Evolutionary conservation across 2,113 vertebrate genomes (phyloP), one percentile per base, ranked within the genome.

Genomic region (Cygnus buccinator): DNA sequence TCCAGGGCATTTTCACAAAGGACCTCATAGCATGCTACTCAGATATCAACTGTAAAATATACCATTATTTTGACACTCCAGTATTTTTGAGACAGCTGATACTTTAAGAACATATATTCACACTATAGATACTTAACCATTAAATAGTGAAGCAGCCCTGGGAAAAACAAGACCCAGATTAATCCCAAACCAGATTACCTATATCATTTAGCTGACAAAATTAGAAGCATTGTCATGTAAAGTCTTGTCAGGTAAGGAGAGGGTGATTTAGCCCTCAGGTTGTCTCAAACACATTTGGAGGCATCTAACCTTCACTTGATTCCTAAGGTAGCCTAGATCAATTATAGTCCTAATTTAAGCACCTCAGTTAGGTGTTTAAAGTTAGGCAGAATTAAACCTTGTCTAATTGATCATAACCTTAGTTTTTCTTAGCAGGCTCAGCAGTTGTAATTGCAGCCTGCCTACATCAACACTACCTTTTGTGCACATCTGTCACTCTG

Each of bases 1-100:
- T 96, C 90, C 81, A 87, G 95, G 92, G 93, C 94, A 95, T 95
- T 96, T 95, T 95, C 87, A 91, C 86, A 91, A 95, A 93, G 66
- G 48, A 82, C 71, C 66, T 89, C 84, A 54, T 87, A 90, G 77
- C 62, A 87, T 79, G 59, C 77, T 79, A 72, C 82, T 92, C 14
- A 3, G 92, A 84, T 89, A 90, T 91, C 90, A 93, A 66, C 58
- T 62, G 81, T 78, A 94, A 95, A 95, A 96, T 39, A 87, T 58
- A 95, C 54, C 66, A 62, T 94, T 96, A 91, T 96, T 96, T 96
- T 96, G 92, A 94, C 94, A 94, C 89, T 84, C 58, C 41, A 46
- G 77, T 70, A 33, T 89, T 94, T 89, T 20, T 44, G 73, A 89
- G 92, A 91, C 86, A 68, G 74, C 44, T 95, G 74, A 92, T 84